These are phyloP conservation scores for Psittacula echo DNA, from an alignment of 2,797 vertebrate genomes.

Conservation along the genomic window DNA sequence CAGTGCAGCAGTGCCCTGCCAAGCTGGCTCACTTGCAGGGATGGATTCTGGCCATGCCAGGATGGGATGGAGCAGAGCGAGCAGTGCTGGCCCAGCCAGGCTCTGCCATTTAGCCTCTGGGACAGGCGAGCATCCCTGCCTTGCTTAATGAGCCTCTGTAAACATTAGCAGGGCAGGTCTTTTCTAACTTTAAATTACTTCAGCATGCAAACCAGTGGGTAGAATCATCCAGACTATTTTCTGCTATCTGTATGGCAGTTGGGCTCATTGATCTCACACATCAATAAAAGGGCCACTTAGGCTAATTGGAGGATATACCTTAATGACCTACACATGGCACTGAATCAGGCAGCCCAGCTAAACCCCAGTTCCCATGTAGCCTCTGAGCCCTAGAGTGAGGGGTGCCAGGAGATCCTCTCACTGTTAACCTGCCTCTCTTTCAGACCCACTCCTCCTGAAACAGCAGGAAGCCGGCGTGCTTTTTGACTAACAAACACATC, in stretches of 20 bases:
- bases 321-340: neutral
- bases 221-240: conserved; percentile 4
- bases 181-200: conserved; percentile 12
- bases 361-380: neutral
- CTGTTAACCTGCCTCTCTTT: conserved; percentile 26
- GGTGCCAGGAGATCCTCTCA: neutral
- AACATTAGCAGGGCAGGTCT: conserved; percentile 1
- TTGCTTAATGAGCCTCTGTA: conserved; percentile 5
- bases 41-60: rapidly evolving
- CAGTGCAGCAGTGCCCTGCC: neutral
- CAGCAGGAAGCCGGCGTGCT: conserved; percentile 30
- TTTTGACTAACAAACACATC: conserved; percentile 58
- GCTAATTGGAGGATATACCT: neutral
- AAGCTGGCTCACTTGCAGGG: neutral
- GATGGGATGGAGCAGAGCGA: neutral
- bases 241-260: neutral
- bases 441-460: neutral
- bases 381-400: neutral
- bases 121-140: neutral
- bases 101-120: neutral
- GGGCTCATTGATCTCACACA: neutral
- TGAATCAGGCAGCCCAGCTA: neutral
- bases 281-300: neutral
- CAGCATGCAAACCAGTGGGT: conserved; percentile 33
- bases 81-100: neutral